These are phyloP conservation scores for Drosophila pruinosa DNA, from an alignment of 1,140 invertebrate genomes.

Conservation along the genomic window DNA sequence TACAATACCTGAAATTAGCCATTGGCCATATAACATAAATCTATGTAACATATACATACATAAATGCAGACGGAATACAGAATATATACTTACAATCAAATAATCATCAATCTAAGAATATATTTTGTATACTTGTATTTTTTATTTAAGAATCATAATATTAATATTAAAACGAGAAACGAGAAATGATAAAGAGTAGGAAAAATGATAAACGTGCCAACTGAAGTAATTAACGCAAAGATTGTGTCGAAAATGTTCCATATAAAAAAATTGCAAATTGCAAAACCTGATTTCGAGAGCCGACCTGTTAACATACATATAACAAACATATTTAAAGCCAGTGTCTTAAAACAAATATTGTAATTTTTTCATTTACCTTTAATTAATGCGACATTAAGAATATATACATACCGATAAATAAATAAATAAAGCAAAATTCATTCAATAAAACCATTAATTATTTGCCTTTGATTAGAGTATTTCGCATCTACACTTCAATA, in stretches of 20 bases:
- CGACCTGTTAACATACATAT: constrained; percentile 64
- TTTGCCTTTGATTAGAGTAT: too few relatives aligned
- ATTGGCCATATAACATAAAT: constrained; percentile 62
- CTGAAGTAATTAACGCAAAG: constrained; percentile 45
- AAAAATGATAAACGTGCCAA: constrained; percentile 57
- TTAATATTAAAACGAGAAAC: constrained; percentile 19
- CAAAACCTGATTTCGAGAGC: constrained; percentile 62
- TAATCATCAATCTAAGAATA: constrained; percentile 50
- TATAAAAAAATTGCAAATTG: constrained; percentile 43
- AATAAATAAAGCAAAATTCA: constrained; percentile 28
- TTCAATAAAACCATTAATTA: constrained; percentile 2
- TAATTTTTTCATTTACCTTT: constrained; percentile 49
- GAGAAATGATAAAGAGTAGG: neutral
- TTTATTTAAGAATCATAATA: constrained; percentile 75
- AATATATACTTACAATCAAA: constrained; percentile 37
- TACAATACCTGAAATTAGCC: constrained; percentile 75
- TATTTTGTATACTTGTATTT: constrained; percentile 63
- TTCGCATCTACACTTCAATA: too few relatives aligned
- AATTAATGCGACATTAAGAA: constrained; percentile 54
- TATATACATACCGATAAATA: constrained; percentile 32
- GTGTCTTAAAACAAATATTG: constrained; percentile 76
- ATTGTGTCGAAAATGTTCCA: constrained; percentile 67
- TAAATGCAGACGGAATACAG: constrained; percentile 16
- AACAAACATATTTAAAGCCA: constrained; percentile 62
- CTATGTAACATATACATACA: constrained; percentile 22